These are phyloP conservation scores for Teleopsis dalmanni DNA, from an alignment of 1,140 invertebrate genomes.

Conservation along the genomic window DNA sequence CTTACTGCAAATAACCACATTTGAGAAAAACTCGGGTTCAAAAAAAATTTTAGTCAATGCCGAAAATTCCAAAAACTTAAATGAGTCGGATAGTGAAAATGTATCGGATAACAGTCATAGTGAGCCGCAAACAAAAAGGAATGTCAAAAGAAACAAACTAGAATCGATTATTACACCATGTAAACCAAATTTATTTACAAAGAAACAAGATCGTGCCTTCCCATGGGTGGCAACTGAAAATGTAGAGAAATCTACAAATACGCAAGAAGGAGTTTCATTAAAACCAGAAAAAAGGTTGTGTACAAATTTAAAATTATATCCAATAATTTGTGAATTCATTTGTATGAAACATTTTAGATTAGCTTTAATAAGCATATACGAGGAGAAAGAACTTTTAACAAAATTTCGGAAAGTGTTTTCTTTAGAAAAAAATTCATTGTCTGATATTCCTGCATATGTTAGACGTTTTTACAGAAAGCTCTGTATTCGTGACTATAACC, in stretches of 20 bases:
- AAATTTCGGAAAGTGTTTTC: conserved; percentile 33
- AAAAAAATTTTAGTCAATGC: not conserved
- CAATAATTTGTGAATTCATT: not conserved
- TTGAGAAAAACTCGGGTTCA: not conserved
- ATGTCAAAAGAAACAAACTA: not conserved
- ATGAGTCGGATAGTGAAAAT: not conserved
- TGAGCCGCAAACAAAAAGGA: not conserved
- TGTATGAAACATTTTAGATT: conserved; percentile 19
- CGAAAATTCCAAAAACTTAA: not conserved
- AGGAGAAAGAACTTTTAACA: conserved; percentile 52
- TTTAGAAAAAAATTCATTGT: conserved; percentile 17
- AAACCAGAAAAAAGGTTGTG: not conserved
- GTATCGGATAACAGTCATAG: no score
- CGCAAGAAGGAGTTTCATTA: not conserved
- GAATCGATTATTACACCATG: conserved; percentile 10
- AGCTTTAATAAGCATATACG: conserved; percentile 50
- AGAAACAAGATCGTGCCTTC: conserved; percentile 27
- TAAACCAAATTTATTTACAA: conserved; percentile 31
- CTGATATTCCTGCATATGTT: conserved; percentile 38
- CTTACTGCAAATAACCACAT: conserved; percentile 39
- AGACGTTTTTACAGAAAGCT: conserved; percentile 54
- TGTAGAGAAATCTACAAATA: not conserved
- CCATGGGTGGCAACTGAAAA: conserved; percentile 25
- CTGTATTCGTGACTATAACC: conserved; percentile 53
- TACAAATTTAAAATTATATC: not conserved